phyloP scores from a whole-genome alignment of 2,797 vertebrate species.

The Girardinus metallicus region DNA sequence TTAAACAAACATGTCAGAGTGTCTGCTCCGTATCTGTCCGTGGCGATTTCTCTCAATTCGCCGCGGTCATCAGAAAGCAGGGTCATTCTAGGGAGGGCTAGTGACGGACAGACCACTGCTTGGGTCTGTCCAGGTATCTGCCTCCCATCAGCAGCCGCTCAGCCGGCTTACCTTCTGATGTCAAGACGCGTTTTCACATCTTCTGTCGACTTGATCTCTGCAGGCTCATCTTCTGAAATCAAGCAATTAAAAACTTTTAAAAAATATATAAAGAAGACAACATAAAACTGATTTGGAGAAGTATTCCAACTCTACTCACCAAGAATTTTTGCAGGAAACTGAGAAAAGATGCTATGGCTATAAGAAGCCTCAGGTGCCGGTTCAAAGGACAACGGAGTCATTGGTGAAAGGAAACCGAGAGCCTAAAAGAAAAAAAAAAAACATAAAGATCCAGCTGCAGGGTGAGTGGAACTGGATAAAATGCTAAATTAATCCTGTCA shows the following conservation, averaged over 20 bases:
- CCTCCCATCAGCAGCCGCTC: conserved; percentile 78
- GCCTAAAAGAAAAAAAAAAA: conserved; percentile 65
- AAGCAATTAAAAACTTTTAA: not conserved
- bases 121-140: conserved; percentile 88
- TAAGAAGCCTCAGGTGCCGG: conserved; percentile 76
- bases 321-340: conserved; percentile 69
- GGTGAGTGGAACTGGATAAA: not conserved
- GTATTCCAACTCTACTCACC: conserved; percentile 35
- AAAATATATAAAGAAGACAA: not conserved
- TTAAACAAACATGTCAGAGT: conserved; percentile 40
- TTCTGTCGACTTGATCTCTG: conserved; percentile 14
- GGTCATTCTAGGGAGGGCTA: conserved; percentile 88
- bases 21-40: conserved; percentile 99
- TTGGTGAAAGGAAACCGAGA: conserved; percentile 79
- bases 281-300: too few relatives aligned
- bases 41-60: conserved; percentile 96
- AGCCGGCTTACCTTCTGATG: conserved; percentile 57
- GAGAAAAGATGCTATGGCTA: conserved; percentile 65
- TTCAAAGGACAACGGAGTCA: conserved; percentile 76
- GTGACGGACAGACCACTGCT: conserved; percentile 86
- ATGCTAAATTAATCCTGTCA: not conserved
- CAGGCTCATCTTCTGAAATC: conserved; percentile 38
- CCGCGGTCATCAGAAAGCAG: conserved; percentile 97
- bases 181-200: fast-evolving
- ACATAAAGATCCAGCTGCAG: not conserved